Evolutionary conservation across 2,888 invertebrate species (phyloP).

Genomic region (Leptodirus hochenwartii): DNA sequence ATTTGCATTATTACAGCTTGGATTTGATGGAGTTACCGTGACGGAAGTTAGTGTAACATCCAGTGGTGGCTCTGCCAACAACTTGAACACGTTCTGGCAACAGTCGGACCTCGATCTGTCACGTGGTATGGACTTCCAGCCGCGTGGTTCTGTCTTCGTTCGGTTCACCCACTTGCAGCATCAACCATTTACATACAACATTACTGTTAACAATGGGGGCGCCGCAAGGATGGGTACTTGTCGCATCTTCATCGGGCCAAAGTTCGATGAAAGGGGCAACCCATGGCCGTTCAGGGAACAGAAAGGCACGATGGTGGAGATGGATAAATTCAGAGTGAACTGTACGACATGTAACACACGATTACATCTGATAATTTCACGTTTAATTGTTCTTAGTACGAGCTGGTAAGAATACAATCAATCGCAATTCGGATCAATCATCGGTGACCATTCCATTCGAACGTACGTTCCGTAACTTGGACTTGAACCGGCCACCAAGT

Average conservation of each 20-base stretch:
- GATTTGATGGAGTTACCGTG: conserved; percentile 43
- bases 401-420: conserved; percentile 46
- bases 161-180: conserved; percentile 66
- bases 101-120: conserved; percentile 59
- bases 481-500: conserved; percentile 38
- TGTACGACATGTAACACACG: too few species aligned
- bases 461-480: conserved; percentile 56
- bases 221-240: conserved; percentile 36
- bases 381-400: too few species aligned
- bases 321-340: conserved; percentile 48
- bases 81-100: conserved; percentile 57
- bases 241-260: conserved; percentile 48
- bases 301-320: conserved; percentile 45
- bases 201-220: conserved; percentile 19
- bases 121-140: conserved; percentile 67
- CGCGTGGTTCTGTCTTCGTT: conserved; percentile 53
- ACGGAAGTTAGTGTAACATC: conserved; percentile 34
- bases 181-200: conserved; percentile 43
- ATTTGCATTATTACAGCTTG: conserved; percentile 28
- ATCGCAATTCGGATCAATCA: conserved; percentile 47
- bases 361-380: too few species aligned
- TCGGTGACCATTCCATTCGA: conserved; percentile 72
- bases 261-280: conserved; percentile 39
- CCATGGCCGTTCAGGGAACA: conserved; percentile 44
- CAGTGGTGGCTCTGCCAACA: conserved; percentile 33